Base-by-base conservation (phyloP, 2,113 vertebrate species). In the Bambusicola thoracicus region DNA sequence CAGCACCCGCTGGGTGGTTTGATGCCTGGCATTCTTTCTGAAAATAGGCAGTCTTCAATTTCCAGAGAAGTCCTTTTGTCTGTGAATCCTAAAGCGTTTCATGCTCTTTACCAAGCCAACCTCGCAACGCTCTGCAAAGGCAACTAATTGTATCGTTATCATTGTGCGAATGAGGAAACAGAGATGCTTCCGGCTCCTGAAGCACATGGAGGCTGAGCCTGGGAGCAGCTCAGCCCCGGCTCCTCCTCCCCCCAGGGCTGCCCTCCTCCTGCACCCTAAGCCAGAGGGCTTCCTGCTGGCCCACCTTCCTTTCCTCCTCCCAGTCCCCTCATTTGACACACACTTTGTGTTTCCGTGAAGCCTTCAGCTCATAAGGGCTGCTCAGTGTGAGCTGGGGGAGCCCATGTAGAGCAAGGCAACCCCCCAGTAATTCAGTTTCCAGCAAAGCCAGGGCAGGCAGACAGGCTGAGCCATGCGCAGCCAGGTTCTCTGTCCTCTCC, bases 401-500 rank as follows among this genome's bases (percentile, higher is more conserved):
- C 59, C 44, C 0, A 0, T 30, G 29, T 49, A 25, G 78, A 70
- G 4, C 6, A 2, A 25, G 59, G 22, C 30, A 2, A 24, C 4
- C 29, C 56, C 24, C 32, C 29, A 14, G 29, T 7, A 4, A 12
- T 19, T 4, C 32, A 4, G 5, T 43, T 0, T 27, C 3, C 14
- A 38, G 58, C 18, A 8, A 8, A 18, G 27, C 36, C 46, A 21
- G 25, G 14, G 27, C 13, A 30, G 53, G 14, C 6, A 10, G 30
- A 11, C 1, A 7, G 40, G 2, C 41, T 61, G 83, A 13, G 8
- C 51, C 8, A 0, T 4, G 4, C 4, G 0, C 40, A 5, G 68
- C 7, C 22, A 7, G 12, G 6, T 43, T 32, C 53, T 44, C 58
- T 30, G 1, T 8, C 36, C 56, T 2, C 27, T 25, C 53, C 20